Evolutionary conservation across 2,797 vertebrate species (phyloP).

Genomic region (Octomys mimax): DNA sequence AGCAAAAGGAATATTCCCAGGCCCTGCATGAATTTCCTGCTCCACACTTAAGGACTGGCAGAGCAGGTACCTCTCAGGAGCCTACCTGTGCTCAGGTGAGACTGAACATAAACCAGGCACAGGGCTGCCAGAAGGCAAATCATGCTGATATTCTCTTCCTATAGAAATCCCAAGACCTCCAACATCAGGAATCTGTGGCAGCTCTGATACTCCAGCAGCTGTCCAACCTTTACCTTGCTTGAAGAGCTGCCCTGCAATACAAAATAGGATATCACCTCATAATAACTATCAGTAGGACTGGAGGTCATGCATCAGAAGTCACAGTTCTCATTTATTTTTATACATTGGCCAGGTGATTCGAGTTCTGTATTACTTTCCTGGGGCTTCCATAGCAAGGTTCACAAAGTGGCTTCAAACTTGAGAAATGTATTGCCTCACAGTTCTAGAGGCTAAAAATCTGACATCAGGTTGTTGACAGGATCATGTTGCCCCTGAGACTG

Average conservation of each 20-base stretch:
- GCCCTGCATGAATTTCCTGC: neutral
- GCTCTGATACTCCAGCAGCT: neutral
- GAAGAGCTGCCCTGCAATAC: neutral
- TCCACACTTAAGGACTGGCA: neutral
- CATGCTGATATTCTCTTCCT: neutral
- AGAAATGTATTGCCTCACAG: neutral
- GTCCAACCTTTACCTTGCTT: neutral
- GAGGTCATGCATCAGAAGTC: neutral
- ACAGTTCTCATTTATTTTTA: constrained; percentile 7
- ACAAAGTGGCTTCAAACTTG: neutral
- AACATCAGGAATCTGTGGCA: neutral
- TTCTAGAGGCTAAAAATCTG: neutral
- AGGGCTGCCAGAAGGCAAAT: neutral
- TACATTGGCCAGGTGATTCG: neutral
- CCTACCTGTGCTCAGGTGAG: neutral
- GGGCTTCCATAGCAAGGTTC: neutral
- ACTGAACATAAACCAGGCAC: neutral
- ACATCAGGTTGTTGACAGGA: neutral
- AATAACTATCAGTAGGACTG: neutral
- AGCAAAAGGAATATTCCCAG: constrained; percentile 46
- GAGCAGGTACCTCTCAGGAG: neutral
- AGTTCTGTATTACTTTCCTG: neutral
- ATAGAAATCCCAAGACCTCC: neutral
- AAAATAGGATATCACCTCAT: neutral
- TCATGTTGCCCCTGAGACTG: neutral